Percentiles rank a stretch among this genome's conserved stretches.
Evolutionary conservation across 2,113 vertebrate species (phyloP).

Genomic region (Alectura lathami): DNA sequence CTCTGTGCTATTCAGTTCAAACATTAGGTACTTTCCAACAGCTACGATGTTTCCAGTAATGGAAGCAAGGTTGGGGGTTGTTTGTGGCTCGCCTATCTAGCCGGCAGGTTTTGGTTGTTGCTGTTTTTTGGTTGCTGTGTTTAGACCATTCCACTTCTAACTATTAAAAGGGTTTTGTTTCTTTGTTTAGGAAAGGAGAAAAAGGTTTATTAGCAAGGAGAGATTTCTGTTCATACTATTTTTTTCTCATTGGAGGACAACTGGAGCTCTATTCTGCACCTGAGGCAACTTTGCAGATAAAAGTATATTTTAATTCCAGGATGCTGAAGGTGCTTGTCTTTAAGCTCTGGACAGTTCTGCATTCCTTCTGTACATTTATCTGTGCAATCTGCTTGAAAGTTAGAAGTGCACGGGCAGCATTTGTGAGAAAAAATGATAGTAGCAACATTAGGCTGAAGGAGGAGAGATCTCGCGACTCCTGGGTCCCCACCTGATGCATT

Average conservation of each 20-base stretch:
- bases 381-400: background rate
- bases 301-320: background rate
- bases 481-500: background rate
- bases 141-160: background rate
- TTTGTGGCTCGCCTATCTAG: background rate
- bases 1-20: background rate
- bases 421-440: background rate
- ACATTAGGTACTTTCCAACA: background rate
- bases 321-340: background rate
- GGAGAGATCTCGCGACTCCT: background rate
- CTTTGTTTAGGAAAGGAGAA: background rate
- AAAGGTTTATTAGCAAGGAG: background rate
- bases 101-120: background rate
- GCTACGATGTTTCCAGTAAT: background rate
- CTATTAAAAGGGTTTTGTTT: background rate
- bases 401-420: background rate
- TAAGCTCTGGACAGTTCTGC: background rate
- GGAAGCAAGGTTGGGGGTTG: background rate
- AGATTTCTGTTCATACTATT: background rate
- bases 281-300: background rate
- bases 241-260: background rate
- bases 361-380: background rate
- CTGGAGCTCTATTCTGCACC: background rate
- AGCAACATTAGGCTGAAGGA: fast-evolving
- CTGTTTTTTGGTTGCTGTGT: no score